phyloP scores from a whole-genome alignment of 1,140 invertebrate species.

The Danaus melanippus region DNA sequence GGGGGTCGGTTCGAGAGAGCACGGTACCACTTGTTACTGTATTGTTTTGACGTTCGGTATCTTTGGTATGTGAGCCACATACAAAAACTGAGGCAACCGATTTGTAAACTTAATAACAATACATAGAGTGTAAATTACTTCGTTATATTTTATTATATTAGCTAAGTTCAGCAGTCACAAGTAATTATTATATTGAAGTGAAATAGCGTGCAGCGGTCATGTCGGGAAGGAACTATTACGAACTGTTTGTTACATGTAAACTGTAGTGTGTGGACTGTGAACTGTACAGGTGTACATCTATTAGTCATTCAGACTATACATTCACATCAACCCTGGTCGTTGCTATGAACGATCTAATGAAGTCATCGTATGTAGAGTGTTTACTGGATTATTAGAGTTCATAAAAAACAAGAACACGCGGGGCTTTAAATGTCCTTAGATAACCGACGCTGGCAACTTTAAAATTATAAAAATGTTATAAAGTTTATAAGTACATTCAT shows the following conservation, averaged over 20 bases:
- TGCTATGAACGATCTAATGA: no score
- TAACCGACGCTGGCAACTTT: no score
- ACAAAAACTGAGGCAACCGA: neutral
- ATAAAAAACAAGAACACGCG: no score
- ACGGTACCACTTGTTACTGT: conserved; percentile 13
- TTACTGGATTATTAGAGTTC: no score
- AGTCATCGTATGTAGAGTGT: no score
- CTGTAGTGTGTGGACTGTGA: no score
- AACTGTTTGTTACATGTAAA: conserved; percentile 2
- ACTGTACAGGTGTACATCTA: no score
- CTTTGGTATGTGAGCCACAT: conserved; percentile 10
- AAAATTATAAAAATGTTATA: no score
- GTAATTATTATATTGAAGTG: conserved; percentile 21
- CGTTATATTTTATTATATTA: conserved; percentile 3
- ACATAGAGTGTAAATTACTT: neutral
- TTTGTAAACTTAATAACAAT: conserved; percentile 1
- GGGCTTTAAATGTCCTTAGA: no score
- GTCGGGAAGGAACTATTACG: conserved; percentile 1
- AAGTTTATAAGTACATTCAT: no score
- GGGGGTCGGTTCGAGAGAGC: conserved; percentile 17
- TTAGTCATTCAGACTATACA: no score
- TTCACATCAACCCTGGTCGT: no score
- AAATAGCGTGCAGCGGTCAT: conserved; percentile 7
- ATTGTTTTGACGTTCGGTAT: conserved; percentile 22
- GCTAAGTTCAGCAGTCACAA: conserved; percentile 15